Evolutionary conservation across 2,888 invertebrate species (phyloP), one percentile per base, ranked within the genome.

Genomic region (Catocala sponsa): DNA sequence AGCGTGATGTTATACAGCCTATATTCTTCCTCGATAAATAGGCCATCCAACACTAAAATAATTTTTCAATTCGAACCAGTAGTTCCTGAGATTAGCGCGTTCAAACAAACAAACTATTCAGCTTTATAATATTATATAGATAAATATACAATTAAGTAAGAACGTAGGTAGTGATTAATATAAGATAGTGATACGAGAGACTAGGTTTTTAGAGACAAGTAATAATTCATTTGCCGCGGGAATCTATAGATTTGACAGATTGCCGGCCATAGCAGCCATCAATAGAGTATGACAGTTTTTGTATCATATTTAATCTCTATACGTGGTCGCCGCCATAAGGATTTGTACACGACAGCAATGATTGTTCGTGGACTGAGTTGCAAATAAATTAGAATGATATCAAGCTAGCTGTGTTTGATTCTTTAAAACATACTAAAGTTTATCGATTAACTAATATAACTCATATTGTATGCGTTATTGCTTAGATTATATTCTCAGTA

Each of bases 281-380:
- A 67, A 69, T 73, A 72, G 74, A 72, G 70, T 74, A 62, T 65
- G 70, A 65, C 76, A 67, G 76, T 70, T 69, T 70, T 66, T 70
- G 65, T 69, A 69, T 65, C 69, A 68, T 63, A 65, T 71, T 71
- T 77, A 78, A 77, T 73, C 74, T 67, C 54, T 57, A 10, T 15
- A 54, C 55, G 57, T 65, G 66, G 68, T 47, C 63, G 53, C 44
- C 59, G 55, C 63, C 58, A 59, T 47, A 50, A 65, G 68, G 78
- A 70, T 76, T 78, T 75, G 69, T 70, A 63, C 51, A 52, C 54
- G 65, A 67, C 65, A 50, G 65, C 55, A 53, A 33, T 71, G 71
- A 74, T 80, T 72, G 78, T 61, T 15, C 2, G 35, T 32, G 52
- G 68, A 65, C 65, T 68, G 60, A 46, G 56, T 7, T 59, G 49